Evolutionary conservation across 2,113 vertebrate species (phyloP).

Genomic region (Kryptolebias marmoratus): DNA sequence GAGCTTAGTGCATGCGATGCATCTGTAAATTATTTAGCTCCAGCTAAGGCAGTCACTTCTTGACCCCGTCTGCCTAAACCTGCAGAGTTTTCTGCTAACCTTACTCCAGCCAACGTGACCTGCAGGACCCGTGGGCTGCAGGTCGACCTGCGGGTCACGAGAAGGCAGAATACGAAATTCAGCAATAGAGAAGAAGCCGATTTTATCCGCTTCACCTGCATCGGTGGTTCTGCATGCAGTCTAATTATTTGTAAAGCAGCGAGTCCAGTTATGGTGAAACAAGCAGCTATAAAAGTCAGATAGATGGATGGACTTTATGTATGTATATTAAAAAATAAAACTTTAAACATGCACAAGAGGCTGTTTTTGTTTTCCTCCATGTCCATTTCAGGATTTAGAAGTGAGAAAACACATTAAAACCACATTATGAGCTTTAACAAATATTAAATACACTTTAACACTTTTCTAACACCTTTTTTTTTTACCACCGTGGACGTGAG

Average conservation of each 20-base stretch:
- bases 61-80: not conserved
- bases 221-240: not conserved
- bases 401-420: no score
- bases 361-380: no score
- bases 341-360: no score
- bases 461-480: no score
- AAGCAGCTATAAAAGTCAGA: no score
- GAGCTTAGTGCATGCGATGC: not conserved
- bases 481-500: no score
- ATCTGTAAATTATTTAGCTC: constrained; percentile 2
- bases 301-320: no score
- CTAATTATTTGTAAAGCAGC: not conserved
- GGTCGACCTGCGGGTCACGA: not conserved
- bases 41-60: not conserved
- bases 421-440: no score
- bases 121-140: not conserved
- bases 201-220: not conserved
- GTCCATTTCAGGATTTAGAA: no score
- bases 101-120: not conserved
- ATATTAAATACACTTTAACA: no score
- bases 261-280: no score
- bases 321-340: no score
- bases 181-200: not conserved
- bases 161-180: not conserved
- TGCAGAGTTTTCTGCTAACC: not conserved